These are phyloP conservation scores for Dryocosmus kuriphilus DNA, from an alignment of 2,888 invertebrate species.

Conservation along the genomic window DNA sequence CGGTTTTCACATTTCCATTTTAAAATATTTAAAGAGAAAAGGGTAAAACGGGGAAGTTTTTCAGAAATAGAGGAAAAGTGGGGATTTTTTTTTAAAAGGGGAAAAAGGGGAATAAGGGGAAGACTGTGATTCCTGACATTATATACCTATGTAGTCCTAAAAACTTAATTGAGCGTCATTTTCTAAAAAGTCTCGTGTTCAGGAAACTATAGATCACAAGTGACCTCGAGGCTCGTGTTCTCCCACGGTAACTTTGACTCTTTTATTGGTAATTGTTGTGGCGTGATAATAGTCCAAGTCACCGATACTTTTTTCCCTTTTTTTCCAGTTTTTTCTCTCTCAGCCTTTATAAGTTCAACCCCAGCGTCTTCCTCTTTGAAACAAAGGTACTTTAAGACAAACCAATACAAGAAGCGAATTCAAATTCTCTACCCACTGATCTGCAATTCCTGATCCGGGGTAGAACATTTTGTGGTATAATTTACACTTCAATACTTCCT, in stretches of 20 bases:
- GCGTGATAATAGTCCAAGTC: conserved; percentile 63
- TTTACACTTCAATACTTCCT: conserved; percentile 30
- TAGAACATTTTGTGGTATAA: conserved; percentile 18
- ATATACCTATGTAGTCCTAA: background rate
- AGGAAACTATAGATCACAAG: background rate
- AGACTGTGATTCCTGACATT: too few species aligned
- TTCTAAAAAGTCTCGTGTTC: background rate
- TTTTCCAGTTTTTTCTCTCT: conserved; percentile 50
- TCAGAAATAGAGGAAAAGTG: too few species aligned
- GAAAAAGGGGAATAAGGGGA: too few species aligned
- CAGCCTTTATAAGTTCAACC: background rate
- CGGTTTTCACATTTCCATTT: too few species aligned
- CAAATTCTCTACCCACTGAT: conserved; percentile 57
- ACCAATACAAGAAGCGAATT: conserved; percentile 25
- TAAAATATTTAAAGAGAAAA: too few species aligned
- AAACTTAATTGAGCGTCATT: background rate
- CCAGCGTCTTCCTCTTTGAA: background rate
- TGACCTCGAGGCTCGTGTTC: conserved; percentile 49
- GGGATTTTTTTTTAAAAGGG: too few species aligned
- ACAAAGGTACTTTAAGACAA: background rate
- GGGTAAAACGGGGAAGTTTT: too few species aligned
- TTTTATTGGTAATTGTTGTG: conserved; percentile 62
- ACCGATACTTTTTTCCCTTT: conserved; percentile 47
- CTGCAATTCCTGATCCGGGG: conserved; percentile 58
- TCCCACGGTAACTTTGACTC: conserved; percentile 62